A percentile compares a stretch with the other conserved stretches of the same genome.
phyloP scores from a whole-genome alignment of 2,888 invertebrate species.

The Adineta ricciae region DNA sequence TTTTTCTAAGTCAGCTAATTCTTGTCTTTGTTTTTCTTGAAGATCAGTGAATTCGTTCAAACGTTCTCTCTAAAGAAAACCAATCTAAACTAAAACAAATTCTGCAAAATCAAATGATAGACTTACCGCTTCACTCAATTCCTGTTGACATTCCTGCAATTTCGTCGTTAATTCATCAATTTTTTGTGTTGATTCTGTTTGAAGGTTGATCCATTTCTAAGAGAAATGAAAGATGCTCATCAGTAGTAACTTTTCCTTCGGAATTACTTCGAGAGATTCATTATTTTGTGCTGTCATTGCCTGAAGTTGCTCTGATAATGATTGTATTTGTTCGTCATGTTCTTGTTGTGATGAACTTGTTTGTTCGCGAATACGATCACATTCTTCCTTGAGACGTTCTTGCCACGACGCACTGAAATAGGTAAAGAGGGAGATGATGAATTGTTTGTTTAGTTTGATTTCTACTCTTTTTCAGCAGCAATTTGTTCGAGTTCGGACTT shows the following conservation, averaged over 20 bases:
- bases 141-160: constrained; percentile 38
- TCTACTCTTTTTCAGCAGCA: background rate
- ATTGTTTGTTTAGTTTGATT: too few species aligned
- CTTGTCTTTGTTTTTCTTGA: background rate
- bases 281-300: constrained; percentile 21
- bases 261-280: constrained; percentile 6
- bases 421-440: too few species aligned
- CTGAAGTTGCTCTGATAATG: background rate
- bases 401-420: background rate
- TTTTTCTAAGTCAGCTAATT: background rate
- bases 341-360: background rate
- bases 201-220: background rate
- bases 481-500: constrained; percentile 29
- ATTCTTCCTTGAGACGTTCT: background rate
- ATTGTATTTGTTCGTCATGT: background rate
- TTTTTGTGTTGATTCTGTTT: background rate
- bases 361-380: constrained; percentile 8
- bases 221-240: background rate
- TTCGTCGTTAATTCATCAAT: constrained; percentile 37
- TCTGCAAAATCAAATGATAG: background rate
- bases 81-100: too few species aligned
- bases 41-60: background rate
- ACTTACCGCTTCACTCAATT: constrained; percentile 33
- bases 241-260: background rate
- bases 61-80: background rate